Percentiles rank a stretch among this genome's conserved stretches.
Conservation (phyloP, 2,888 invertebrate genomes). For the Synergus gifuensis region DNA sequence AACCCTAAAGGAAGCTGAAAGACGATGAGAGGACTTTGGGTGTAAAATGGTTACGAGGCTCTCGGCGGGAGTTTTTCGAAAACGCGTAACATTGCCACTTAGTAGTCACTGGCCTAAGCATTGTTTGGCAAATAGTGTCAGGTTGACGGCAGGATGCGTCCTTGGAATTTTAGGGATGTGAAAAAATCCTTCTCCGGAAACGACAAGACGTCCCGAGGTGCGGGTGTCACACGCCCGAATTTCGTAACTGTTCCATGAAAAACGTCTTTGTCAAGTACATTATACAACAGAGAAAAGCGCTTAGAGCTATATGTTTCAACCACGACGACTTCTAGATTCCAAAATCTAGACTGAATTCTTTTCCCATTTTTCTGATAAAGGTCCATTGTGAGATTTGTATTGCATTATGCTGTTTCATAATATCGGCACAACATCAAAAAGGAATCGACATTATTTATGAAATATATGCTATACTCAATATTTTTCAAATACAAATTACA, state of each 20-base stretch:
- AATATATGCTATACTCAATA: background rate
- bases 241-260: conserved; percentile 52
- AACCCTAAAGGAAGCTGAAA: conserved; percentile 28
- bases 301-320: conserved; percentile 23
- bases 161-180: conserved; percentile 56
- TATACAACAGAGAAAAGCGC: conserved; percentile 12
- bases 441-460: background rate
- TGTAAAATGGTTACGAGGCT: conserved; percentile 55
- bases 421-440: conserved; percentile 11
- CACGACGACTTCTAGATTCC: conserved; percentile 7
- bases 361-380: conserved; percentile 14
- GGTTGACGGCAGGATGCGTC: conserved; percentile 63
- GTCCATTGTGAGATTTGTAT: background rate
- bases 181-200: conserved; percentile 57
- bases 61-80: conserved; percentile 67
- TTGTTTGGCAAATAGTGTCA: conserved; percentile 71
- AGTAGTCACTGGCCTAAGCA: conserved; percentile 63
- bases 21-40: conserved; percentile 52
- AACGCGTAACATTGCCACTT: conserved; percentile 71
- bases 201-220: conserved; percentile 51
- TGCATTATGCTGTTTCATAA: background rate
- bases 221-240: conserved; percentile 55
- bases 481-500: too few species aligned
- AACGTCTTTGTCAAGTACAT: conserved; percentile 49
- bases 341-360: conserved; percentile 24